A percentile compares a stretch with the other conserved stretches of the same genome.
Conservation (phyloP, 2,113 vertebrate genomes). For the Myrmophylax atrothorax region DNA sequence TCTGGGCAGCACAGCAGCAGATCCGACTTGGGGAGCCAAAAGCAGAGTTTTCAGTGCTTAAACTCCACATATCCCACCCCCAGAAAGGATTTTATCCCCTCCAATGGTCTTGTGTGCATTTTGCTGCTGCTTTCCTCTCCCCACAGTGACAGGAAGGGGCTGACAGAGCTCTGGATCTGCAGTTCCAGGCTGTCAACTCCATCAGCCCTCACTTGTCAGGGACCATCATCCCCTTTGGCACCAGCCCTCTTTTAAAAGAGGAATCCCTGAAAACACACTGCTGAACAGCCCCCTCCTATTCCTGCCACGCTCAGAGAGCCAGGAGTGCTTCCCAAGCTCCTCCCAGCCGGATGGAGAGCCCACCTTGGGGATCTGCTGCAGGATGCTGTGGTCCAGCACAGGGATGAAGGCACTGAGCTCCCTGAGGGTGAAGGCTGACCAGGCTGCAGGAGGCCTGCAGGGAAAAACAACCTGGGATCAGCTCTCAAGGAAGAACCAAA, state of each 20-base stretch:
- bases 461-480: not conserved
- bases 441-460: slow-evolving; percentile 16
- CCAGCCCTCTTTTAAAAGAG: not conserved
- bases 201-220: not conserved
- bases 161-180: not conserved
- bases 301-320: not conserved
- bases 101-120: not conserved
- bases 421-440: slow-evolving; percentile 60
- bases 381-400: not conserved
- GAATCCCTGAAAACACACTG: not conserved
- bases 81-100: not conserved
- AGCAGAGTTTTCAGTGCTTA: not conserved
- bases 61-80: accelerated
- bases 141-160: not conserved
- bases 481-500: not conserved
- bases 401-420: slow-evolving; percentile 30
- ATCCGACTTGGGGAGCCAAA: not conserved
- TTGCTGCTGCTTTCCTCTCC: not conserved
- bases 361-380: slow-evolving; percentile 55
- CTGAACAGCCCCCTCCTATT: not conserved
- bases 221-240: not conserved
- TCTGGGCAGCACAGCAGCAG: not conserved
- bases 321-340: not conserved
- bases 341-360: not conserved
- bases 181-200: not conserved